phyloP scores from a whole-genome alignment of 2,888 invertebrate genomes.

The Pandemis corylana region DNA sequence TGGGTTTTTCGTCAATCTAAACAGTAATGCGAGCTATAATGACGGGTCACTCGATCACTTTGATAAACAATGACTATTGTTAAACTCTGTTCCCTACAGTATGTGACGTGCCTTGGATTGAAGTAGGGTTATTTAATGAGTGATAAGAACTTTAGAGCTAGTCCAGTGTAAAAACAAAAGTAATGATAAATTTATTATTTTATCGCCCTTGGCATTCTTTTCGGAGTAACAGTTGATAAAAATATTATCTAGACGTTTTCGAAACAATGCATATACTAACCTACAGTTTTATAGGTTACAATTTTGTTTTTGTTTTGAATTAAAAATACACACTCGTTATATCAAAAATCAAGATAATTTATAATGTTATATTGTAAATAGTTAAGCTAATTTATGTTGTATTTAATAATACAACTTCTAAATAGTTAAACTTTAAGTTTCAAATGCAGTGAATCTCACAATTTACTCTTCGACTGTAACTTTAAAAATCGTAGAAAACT shows the following conservation, averaged over 20 bases:
- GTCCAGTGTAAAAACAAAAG: not conserved
- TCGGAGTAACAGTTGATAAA: not conserved
- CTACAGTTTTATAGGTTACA: not conserved
- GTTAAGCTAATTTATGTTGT: constrained; percentile 10
- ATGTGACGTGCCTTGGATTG: constrained; percentile 14
- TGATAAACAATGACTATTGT: not conserved
- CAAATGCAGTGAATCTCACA: constrained; percentile 28
- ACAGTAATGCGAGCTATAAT: not conserved
- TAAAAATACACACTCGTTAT: not conserved
- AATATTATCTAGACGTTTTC: not conserved
- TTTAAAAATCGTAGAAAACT: constrained; percentile 12
- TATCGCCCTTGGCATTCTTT: not conserved
- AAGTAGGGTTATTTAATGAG: not conserved
- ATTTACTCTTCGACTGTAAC: constrained; percentile 16
- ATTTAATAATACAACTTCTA: not conserved
- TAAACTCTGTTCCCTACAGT: not conserved
- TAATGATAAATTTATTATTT: not conserved
- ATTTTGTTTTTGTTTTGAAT: not conserved
- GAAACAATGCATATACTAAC: constrained; percentile 2
- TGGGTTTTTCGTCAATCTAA: not conserved
- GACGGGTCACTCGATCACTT: not conserved
- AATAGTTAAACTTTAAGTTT: constrained; percentile 5
- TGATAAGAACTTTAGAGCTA: not conserved
- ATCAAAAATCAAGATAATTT: not conserved
- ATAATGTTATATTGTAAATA: constrained; percentile 9